Conservation (phyloP, 2,113 vertebrate species). For the Callipepla californica region DNA sequence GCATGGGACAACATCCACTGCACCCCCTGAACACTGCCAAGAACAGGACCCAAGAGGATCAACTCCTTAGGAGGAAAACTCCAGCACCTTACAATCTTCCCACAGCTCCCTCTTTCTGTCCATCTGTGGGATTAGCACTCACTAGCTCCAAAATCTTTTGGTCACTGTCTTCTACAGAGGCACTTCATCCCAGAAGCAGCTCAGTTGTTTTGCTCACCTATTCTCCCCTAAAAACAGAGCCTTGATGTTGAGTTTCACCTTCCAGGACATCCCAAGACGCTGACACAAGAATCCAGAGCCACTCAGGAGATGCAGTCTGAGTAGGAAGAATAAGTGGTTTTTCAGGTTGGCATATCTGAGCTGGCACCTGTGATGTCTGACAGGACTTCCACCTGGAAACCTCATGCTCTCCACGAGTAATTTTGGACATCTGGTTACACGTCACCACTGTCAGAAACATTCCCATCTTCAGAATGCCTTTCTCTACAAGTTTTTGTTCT, state of each 20-base stretch:
- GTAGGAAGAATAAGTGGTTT: neutral
- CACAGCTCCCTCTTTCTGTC: neutral
- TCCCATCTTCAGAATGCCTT: neutral
- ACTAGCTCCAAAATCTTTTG: neutral
- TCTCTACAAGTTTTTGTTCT: neutral
- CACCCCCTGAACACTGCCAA: neutral
- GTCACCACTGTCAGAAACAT: neutral
- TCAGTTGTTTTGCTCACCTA: neutral
- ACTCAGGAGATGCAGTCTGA: neutral
- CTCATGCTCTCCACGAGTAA: neutral
- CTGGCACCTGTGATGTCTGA: neutral
- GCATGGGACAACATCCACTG: neutral
- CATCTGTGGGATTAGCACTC: neutral
- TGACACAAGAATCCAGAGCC: neutral
- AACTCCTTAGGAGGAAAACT: neutral
- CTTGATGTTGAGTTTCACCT: neutral
- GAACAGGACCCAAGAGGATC: neutral
- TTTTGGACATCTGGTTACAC: neutral
- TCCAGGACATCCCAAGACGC: neutral
- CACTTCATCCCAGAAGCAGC: neutral
- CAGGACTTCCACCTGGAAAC: constrained; percentile 8
- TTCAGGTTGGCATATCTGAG: neutral
- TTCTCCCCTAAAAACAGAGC: neutral
- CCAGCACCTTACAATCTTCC: neutral
- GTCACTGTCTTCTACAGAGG: neutral